Conservation (phyloP, 2,888 invertebrate genomes). For the Phasia obesa region DNA sequence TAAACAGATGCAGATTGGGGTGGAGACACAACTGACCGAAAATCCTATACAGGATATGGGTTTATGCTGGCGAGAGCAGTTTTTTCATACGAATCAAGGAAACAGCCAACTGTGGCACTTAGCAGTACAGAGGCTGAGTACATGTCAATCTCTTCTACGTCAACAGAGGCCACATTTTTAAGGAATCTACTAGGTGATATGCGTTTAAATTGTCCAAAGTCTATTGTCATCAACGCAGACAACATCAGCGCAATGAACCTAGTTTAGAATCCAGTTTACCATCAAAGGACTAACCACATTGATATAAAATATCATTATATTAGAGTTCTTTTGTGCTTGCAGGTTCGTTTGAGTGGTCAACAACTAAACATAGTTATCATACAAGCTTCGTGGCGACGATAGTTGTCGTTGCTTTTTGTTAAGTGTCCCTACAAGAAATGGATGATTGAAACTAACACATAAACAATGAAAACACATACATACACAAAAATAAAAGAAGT, state of each 20-base stretch:
- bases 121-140: conserved; percentile 66
- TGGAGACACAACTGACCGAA: not conserved
- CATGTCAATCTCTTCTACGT: conserved; percentile 51
- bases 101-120: conserved; percentile 49
- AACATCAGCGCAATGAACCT: conserved; percentile 42
- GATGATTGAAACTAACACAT: too few relatives aligned
- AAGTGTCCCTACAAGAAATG: too few relatives aligned
- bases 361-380: too few relatives aligned
- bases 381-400: too few relatives aligned
- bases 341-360: too few relatives aligned
- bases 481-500: too few relatives aligned
- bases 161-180: conserved; percentile 60
- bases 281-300: conserved; percentile 68
- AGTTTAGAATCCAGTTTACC: conserved; percentile 61
- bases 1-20: conserved; percentile 1
- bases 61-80: conserved; percentile 57
- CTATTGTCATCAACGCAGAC: conserved; percentile 10
- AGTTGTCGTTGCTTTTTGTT: too few relatives aligned
- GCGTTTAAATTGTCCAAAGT: conserved; percentile 14
- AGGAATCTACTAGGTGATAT: conserved; percentile 20
- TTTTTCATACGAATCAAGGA: conserved; percentile 67
- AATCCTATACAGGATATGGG: conserved; percentile 44
- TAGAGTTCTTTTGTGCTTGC: too few relatives aligned
- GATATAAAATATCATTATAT: conserved; percentile 17
- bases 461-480: too few relatives aligned